Evolutionary conservation across 2,113 vertebrate genomes (phyloP).

Genomic region (Engraulis encrasicolus): DNA sequence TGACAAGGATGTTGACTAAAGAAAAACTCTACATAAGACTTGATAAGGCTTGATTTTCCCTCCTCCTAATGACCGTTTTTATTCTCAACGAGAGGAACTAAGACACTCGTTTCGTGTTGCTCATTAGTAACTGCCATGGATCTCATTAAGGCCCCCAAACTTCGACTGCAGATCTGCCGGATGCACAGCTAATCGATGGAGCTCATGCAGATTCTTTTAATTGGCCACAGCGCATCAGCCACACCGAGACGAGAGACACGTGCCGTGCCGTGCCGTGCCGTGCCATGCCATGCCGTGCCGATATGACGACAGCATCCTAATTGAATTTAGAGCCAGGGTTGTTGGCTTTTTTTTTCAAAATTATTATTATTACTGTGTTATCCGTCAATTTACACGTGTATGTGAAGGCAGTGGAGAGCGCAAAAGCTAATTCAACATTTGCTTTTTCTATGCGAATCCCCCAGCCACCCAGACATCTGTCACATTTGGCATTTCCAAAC

Average conservation of each 20-base stretch:
- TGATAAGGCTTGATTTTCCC: not conserved
- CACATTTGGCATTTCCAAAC: not conserved
- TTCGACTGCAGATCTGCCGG: not conserved
- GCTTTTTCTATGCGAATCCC: not conserved
- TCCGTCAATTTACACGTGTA: no score
- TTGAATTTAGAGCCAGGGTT: not conserved
- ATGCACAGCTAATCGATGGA: not conserved
- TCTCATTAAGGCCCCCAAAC: not conserved
- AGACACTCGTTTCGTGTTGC: not conserved
- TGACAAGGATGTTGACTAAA: slow-evolving; percentile 6
- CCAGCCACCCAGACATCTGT: not conserved
- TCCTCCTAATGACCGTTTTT: not conserved
- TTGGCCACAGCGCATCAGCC: not conserved
- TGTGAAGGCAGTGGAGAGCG: not conserved
- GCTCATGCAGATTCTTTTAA: not conserved
- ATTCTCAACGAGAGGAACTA: not conserved
- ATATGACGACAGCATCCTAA: not conserved
- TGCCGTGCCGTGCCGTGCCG: no score
- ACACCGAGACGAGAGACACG: not conserved
- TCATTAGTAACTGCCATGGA: slow-evolving; percentile 1
- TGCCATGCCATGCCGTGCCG: not conserved
- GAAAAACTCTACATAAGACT: not conserved
- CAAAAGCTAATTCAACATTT: not conserved
- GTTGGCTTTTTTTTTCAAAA: no score
- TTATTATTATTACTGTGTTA: no score